phyloP scores from a whole-genome alignment of 2,888 invertebrate genomes.

The Brachyopa scutellaris region DNA sequence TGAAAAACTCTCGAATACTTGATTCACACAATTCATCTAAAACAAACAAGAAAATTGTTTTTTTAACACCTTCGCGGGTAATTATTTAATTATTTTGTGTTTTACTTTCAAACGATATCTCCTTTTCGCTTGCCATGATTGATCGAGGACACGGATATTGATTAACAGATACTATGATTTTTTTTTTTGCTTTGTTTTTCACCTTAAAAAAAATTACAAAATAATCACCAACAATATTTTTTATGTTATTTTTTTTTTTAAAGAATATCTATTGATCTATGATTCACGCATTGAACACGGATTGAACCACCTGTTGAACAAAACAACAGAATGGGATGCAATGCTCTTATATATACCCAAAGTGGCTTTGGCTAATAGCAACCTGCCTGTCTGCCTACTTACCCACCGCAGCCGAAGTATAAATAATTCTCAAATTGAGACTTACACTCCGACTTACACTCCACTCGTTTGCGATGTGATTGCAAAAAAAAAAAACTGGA shows the following conservation, averaged over 20 bases:
- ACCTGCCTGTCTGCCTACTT: slow-evolving; percentile 38
- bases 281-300: slow-evolving; percentile 66
- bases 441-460: slow-evolving; percentile 48
- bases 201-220: slow-evolving; percentile 1
- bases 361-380: slow-evolving; percentile 63
- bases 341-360: slow-evolving; percentile 64
- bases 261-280: slow-evolving; percentile 43
- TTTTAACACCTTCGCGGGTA: not conserved
- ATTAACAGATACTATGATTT: too few species aligned
- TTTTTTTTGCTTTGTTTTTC: too few species aligned
- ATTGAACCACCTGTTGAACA: slow-evolving; percentile 67
- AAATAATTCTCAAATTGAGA: slow-evolving; percentile 30
- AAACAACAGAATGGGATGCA: slow-evolving; percentile 68
- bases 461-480: slow-evolving; percentile 41
- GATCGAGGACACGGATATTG: not conserved
- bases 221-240: slow-evolving; percentile 19
- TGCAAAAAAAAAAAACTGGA: slow-evolving; percentile 31
- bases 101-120: slow-evolving; percentile 62
- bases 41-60: slow-evolving; percentile 7
- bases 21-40: slow-evolving; percentile 72
- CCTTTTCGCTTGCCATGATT: slow-evolving; percentile 62
- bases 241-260: slow-evolving; percentile 14
- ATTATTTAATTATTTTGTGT: not conserved
- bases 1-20: slow-evolving; percentile 84
- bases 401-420: slow-evolving; percentile 19